Base-by-base conservation (phyloP, 2,797 vertebrate species). In the Poeciliopsis turneri region DNA sequence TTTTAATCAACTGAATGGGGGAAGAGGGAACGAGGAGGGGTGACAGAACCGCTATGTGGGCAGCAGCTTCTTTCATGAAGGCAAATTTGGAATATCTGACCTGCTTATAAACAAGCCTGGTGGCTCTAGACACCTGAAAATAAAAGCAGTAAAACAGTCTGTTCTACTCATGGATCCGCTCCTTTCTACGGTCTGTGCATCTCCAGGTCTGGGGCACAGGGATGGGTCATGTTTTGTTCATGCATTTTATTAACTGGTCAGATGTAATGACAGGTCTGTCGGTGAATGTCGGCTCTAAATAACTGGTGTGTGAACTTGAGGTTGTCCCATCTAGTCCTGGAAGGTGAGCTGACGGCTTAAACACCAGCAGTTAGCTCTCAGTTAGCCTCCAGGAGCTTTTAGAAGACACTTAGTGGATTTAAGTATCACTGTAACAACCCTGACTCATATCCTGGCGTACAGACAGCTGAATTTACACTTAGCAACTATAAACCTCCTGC, bases 341-440 rank as follows among this genome's bases (percentile, higher is more conserved):
- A 77, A 78, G 57, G 61, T 15, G 8, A 79, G 74, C 46, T 74
- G 74, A 83, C 46, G 45, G 55, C 69, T 47, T 23, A 23, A 77
- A 79, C 73, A 73, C 64, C 72, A 33, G 49, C 3, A 68, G 69
- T 59, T 68, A 23, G 6, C 4, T 76, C 75, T 7, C 57, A 30
- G 57, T 16, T 5, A 59, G 57, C 28, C 28, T 30, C 28, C 28
- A 30, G 28, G 28, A 30, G 76, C 23, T 5, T 70, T 70, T 46
- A 45, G 68, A 70, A 70, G 68, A 46, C 13, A n/a, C 41, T n/a
- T 2, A 25, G 39, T 70, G 68, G 68, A 23, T 70, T 70, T 70
- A 45, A 41, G 39, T 30, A 28, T 16, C 5, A 59, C 25, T 55
- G 57, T 13, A 28, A 59, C 55, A 59, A 5, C 1, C 13, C n/a